Percentiles rank a stretch among this genome's conserved stretches.
phyloP scores from a whole-genome alignment of 2,888 invertebrate species.

The Acrobeloides nanus region DNA sequence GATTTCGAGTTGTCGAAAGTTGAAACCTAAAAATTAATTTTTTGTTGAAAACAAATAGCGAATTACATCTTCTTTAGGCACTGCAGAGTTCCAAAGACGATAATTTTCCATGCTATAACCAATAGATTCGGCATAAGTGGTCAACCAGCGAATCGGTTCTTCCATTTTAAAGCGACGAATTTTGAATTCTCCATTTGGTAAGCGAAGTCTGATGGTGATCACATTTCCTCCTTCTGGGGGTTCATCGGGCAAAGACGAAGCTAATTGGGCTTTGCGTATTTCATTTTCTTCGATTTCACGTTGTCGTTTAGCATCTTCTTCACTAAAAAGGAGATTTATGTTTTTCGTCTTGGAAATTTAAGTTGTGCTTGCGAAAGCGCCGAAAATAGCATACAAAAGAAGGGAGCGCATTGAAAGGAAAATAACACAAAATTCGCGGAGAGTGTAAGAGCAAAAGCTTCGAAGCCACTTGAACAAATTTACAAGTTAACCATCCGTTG shows the following conservation, averaged over 20 bases:
- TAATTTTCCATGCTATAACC: slow-evolving; percentile 35
- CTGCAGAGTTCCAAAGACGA: slow-evolving; percentile 44
- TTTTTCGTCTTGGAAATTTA: too few species aligned
- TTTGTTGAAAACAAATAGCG: background rate
- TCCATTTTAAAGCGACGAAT: slow-evolving; percentile 39
- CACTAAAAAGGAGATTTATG: slow-evolving; percentile 7
- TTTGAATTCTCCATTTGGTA: slow-evolving; percentile 36
- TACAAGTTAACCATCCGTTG: too few species aligned
- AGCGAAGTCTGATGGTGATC: slow-evolving; percentile 38
- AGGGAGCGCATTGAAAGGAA: background rate
- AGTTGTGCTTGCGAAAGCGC: too few species aligned
- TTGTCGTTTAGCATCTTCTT: slow-evolving; percentile 16
- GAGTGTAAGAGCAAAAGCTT: too few species aligned
- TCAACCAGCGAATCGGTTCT: slow-evolving; percentile 28
- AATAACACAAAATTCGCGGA: too few species aligned
- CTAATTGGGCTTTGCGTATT: slow-evolving; percentile 18
- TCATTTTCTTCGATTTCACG: slow-evolving; percentile 17
- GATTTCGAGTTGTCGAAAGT: slow-evolving; percentile 69
- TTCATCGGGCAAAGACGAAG: slow-evolving; percentile 32
- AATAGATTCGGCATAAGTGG: slow-evolving; percentile 36
- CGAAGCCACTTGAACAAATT: too few species aligned
- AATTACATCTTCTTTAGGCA: slow-evolving; percentile 35
- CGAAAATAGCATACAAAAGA: too few species aligned
- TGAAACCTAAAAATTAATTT: slow-evolving; percentile 57
- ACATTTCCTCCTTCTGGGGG: slow-evolving; percentile 30